phyloP scores from a whole-genome alignment of 2,113 vertebrate species.

The Xerus inauris region DNA sequence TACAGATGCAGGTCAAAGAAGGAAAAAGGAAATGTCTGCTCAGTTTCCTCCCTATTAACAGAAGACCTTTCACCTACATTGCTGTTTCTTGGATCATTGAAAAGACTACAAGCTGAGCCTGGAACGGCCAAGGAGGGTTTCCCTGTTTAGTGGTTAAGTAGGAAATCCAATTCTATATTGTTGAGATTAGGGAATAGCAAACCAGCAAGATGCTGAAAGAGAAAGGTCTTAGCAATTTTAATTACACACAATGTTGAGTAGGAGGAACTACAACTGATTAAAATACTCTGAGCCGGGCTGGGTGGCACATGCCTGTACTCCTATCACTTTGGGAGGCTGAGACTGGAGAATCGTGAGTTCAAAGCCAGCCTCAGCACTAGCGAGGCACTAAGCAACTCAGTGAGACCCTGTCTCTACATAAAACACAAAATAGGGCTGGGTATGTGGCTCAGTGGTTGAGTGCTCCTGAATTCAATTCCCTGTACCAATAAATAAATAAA shows the following conservation, averaged over 20 bases:
- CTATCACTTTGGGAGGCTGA: too few relatives aligned
- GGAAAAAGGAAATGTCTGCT: slow-evolving; percentile 50
- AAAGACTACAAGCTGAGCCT: neutral
- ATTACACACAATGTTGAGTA: neutral
- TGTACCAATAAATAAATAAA: too few relatives aligned
- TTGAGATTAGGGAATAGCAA: neutral
- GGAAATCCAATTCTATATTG: slow-evolving; percentile 6
- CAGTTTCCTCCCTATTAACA: slow-evolving; percentile 58
- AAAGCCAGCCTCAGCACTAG: too few relatives aligned
- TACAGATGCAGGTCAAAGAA: neutral
- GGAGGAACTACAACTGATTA: neutral
- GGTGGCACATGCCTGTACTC: too few relatives aligned
- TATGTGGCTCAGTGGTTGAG: too few relatives aligned
- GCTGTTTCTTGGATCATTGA: slow-evolving; percentile 2
- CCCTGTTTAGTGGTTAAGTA: neutral
- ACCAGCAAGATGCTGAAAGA: neutral
- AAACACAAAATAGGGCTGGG: too few relatives aligned
- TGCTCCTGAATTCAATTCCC: too few relatives aligned
- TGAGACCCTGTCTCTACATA: too few relatives aligned
- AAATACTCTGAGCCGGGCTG: too few relatives aligned
- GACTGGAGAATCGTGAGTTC: too few relatives aligned
- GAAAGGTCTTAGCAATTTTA: slow-evolving; percentile 28
- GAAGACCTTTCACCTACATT: slow-evolving; percentile 61
- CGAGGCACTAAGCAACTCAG: too few relatives aligned
- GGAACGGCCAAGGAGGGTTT: neutral